A percentile compares a stretch with the other conserved stretches of the same genome.
These are phyloP conservation scores for Neotoxoptera formosana DNA, from an alignment of 1,140 invertebrate genomes.

Conservation along the genomic window DNA sequence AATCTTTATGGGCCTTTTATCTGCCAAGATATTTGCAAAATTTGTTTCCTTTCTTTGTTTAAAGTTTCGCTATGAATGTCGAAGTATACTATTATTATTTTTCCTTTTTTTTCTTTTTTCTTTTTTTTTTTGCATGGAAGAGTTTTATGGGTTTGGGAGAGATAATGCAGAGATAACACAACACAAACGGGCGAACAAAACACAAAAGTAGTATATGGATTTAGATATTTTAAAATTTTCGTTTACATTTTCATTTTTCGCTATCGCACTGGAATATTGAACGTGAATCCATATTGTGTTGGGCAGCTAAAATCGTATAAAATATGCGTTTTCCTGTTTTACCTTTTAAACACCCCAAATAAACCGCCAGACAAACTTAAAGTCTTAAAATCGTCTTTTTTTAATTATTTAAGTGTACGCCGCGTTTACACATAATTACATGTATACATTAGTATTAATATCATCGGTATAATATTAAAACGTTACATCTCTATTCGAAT, in stretches of 20 bases:
- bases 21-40: conserved; percentile 6
- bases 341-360: background rate
- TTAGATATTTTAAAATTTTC: conserved; percentile 2
- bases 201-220: background rate
- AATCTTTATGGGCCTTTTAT: conserved; percentile 11
- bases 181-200: background rate
- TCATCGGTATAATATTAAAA: no score
- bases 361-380: no score
- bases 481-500: no score
- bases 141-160: background rate
- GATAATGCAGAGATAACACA: no score
- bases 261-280: background rate
- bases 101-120: background rate
- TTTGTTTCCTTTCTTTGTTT: conserved; percentile 13
- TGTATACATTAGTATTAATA: no score
- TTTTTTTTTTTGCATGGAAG: background rate
- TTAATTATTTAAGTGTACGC: no score
- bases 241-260: background rate
- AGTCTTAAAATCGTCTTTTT: no score
- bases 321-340: background rate
- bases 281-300: background rate
- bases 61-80: background rate
- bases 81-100: background rate
- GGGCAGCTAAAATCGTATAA: background rate
- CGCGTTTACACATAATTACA: no score